Percentiles rank a stretch among this genome's conserved stretches.
These are phyloP conservation scores for Peucedramus taeniatus DNA, from an alignment of 2,113 vertebrate species.

Conservation along the genomic window DNA sequence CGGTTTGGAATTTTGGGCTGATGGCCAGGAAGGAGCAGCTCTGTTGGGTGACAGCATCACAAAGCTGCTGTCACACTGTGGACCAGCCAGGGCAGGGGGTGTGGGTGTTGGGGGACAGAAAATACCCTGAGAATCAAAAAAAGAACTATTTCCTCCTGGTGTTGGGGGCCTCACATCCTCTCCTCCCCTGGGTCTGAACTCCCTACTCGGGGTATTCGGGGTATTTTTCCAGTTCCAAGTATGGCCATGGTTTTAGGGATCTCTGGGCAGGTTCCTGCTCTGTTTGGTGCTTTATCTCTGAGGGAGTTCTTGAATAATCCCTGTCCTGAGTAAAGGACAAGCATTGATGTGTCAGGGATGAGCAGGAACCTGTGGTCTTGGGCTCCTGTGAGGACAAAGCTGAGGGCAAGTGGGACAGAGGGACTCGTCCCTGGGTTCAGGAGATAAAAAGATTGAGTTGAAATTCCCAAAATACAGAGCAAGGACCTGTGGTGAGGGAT, in stretches of 20 bases:
- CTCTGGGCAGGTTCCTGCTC: background rate
- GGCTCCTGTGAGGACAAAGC: background rate
- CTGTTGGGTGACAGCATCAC: background rate
- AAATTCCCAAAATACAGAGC: background rate
- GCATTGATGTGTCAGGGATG: rapidly evolving
- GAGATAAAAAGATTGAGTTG: background rate
- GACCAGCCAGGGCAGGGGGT: background rate
- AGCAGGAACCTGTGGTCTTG: background rate
- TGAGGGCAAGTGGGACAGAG: background rate
- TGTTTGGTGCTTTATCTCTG: background rate
- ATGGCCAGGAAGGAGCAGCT: background rate
- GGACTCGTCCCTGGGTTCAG: background rate
- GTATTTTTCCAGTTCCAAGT: background rate
- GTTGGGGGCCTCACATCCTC: background rate
- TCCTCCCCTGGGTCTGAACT: background rate
- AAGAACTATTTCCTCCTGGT: background rate
- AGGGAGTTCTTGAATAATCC: background rate
- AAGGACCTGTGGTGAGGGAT: background rate
- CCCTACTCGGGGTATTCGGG: rapidly evolving
- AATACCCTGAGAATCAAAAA: background rate
- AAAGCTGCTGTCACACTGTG: background rate
- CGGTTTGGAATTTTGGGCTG: background rate
- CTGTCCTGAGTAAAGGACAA: background rate
- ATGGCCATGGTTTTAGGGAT: background rate
- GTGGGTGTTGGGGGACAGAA: background rate